These are phyloP conservation scores for Girardinus metallicus DNA, from an alignment of 2,797 vertebrate species.

Conservation along the genomic window DNA sequence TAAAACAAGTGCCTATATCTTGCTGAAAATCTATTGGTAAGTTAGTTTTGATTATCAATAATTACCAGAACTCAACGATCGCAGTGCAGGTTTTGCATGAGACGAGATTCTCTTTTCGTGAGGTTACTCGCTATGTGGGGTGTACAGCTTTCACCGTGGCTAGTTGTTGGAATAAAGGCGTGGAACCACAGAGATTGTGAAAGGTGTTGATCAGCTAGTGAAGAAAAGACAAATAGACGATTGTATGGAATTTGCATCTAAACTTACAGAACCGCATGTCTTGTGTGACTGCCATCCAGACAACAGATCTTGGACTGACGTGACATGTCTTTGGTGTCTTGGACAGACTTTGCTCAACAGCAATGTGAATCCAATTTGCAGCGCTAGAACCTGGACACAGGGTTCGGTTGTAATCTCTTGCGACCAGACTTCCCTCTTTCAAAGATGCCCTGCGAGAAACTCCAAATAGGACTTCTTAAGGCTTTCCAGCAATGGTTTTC, in stretches of 20 bases:
- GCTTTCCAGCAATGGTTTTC: neutral
- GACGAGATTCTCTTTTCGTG: neutral
- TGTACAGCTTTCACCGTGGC: neutral
- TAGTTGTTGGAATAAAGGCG: neutral
- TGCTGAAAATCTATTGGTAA: too few relatives aligned
- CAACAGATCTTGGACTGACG: too few relatives aligned
- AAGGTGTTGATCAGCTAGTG: neutral
- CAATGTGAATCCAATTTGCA: neutral
- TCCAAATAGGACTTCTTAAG: neutral
- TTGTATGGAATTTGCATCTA: neutral
- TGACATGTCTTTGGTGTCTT: neutral
- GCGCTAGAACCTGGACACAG: neutral
- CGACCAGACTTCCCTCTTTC: neutral
- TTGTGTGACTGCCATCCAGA: neutral
- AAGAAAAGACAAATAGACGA: neutral
- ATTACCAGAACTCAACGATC: neutral
- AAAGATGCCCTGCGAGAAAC: neutral
- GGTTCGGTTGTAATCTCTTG: neutral
- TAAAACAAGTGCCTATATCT: too few relatives aligned
- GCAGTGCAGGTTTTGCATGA: neutral
- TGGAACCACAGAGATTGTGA: neutral
- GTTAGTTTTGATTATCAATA: too few relatives aligned
- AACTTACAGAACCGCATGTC: fast-evolving
- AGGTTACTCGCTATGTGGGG: neutral
- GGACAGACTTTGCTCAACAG: neutral